Percentiles rank a stretch among this genome's conserved stretches.
These are phyloP conservation scores for Mythimna ferrago DNA, from an alignment of 2,888 invertebrate genomes.

Conservation along the genomic window DNA sequence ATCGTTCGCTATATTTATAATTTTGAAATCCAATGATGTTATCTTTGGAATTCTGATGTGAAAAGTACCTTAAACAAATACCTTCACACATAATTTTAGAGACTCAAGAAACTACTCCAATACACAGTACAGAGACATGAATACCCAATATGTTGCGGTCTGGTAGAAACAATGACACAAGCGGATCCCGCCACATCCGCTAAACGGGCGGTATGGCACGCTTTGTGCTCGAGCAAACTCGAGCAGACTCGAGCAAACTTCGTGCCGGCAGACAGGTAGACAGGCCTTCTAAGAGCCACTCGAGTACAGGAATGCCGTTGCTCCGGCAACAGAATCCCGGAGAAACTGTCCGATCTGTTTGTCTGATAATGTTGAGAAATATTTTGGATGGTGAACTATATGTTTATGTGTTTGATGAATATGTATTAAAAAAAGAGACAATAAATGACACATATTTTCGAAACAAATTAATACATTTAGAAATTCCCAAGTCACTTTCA, in stretches of 20 bases:
- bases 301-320: conserved; percentile 72
- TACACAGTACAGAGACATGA: conserved; percentile 28
- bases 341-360: conserved; percentile 51
- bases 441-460: neutral
- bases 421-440: neutral
- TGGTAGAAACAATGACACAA: conserved; percentile 53
- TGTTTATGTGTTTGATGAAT: neutral
- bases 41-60: too few species aligned
- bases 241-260: conserved; percentile 57
- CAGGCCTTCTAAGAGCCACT: conserved; percentile 71
- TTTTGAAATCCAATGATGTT: too few species aligned
- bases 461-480: neutral
- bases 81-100: too few species aligned
- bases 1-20: too few species aligned
- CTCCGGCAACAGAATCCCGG: conserved; percentile 69
- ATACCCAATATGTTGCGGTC: conserved; percentile 52
- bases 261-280: conserved; percentile 60
- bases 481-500: neutral
- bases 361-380: conserved; percentile 33
- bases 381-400: conserved; percentile 13
- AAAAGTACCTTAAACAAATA: neutral
- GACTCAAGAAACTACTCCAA: neutral
- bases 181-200: conserved; percentile 56
- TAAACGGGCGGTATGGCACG: conserved; percentile 79
- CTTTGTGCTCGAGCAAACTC: conserved; percentile 75